Evolutionary conservation across 1,140 invertebrate species (phyloP).

Genomic region (Lineus longissimus): DNA sequence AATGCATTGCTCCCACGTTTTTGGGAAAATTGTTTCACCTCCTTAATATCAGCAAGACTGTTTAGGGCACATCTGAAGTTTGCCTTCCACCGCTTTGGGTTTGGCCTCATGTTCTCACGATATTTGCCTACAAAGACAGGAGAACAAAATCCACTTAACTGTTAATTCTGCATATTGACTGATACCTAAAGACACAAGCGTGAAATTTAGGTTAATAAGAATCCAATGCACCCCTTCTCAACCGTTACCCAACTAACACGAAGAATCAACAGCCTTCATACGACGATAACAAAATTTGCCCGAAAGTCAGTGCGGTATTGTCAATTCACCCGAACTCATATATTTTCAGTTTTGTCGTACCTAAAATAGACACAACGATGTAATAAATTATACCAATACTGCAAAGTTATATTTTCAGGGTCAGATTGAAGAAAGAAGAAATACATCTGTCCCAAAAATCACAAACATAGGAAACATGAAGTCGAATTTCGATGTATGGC

Average conservation of each 20-base stretch:
- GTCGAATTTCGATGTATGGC: too few species aligned
- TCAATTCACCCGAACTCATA: background rate
- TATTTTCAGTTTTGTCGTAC: background rate
- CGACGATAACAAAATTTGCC: too few species aligned
- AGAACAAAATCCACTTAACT: background rate
- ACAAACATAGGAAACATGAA: too few species aligned
- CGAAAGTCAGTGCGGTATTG: background rate
- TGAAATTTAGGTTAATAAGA: background rate
- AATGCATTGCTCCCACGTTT: slow-evolving; percentile 36
- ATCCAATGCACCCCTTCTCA: too few species aligned
- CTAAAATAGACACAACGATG: too few species aligned
- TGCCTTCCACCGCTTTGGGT: slow-evolving; percentile 45
- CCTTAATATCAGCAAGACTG: slow-evolving; percentile 39
- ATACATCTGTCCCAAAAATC: too few species aligned
- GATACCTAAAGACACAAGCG: background rate
- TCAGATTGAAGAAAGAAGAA: background rate
- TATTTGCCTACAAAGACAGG: background rate
- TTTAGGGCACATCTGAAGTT: slow-evolving; percentile 49
- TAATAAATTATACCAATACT: too few species aligned
- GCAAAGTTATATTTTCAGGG: too few species aligned
- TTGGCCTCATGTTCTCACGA: background rate
- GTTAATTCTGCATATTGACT: background rate
- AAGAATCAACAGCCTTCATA: too few species aligned
- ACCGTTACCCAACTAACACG: too few species aligned
- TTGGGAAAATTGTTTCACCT: slow-evolving; percentile 24